Conservation (phyloP, 2,888 invertebrate species). For the Salpingus planirostris region DNA sequence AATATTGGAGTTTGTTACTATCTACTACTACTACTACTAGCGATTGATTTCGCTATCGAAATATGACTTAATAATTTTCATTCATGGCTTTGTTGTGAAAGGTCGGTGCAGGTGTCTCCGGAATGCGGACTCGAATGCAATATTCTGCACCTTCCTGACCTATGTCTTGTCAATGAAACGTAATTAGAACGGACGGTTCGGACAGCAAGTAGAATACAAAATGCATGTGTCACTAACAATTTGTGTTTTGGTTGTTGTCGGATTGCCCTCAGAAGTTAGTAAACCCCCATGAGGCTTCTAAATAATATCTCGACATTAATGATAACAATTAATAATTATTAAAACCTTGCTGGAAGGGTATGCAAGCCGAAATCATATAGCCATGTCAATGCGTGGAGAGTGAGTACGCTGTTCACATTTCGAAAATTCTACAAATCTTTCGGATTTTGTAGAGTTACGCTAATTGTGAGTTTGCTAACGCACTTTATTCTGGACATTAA, state of each 20-base stretch:
- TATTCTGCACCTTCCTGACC: slow-evolving; percentile 7
- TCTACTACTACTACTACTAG: too few relatives aligned
- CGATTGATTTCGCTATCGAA: slow-evolving; percentile 12
- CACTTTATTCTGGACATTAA: too few relatives aligned
- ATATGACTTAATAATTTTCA: slow-evolving; percentile 14
- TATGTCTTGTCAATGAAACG: slow-evolving; percentile 9
- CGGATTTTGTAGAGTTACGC: slow-evolving; percentile 16
- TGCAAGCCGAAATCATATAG: slow-evolving; percentile 24
- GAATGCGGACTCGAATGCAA: neutral
- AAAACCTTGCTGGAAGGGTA: slow-evolving; percentile 40
- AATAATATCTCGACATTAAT: slow-evolving; percentile 25
- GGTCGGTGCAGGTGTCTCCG: slow-evolving; percentile 22
- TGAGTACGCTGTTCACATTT: slow-evolving; percentile 21
- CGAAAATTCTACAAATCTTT: slow-evolving; percentile 16
- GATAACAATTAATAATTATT: slow-evolving; percentile 17
- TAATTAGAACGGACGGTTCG: slow-evolving; percentile 8
- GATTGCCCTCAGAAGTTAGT: slow-evolving; percentile 28
- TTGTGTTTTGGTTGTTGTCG: slow-evolving; percentile 8
- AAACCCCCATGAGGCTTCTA: slow-evolving; percentile 32
- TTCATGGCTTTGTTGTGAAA: slow-evolving; percentile 25
- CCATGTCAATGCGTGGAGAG: slow-evolving; percentile 23
- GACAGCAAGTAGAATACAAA: slow-evolving; percentile 7
- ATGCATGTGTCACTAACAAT: neutral
- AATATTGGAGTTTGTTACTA: slow-evolving; percentile 17
- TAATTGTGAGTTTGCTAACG: slow-evolving; percentile 36